Evolutionary conservation across 2,113 vertebrate species (phyloP).

Genomic region (Pavo muticus): DNA sequence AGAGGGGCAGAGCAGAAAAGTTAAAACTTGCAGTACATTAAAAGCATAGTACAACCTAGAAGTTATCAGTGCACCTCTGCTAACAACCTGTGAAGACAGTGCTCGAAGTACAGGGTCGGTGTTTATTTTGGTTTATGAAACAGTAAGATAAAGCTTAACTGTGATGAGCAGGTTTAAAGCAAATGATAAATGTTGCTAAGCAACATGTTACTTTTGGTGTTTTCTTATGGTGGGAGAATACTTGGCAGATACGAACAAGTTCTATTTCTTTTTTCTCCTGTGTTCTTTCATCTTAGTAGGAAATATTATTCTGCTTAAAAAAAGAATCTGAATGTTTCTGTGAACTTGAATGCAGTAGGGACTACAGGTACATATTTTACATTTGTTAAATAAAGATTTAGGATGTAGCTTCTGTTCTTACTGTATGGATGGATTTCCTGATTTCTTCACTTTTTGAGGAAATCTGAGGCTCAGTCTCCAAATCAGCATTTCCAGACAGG

Average conservation of each 20-base stretch:
- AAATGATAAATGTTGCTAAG: slow-evolving; percentile 67
- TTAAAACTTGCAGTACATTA: not conserved
- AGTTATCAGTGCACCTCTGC: slow-evolving; percentile 78
- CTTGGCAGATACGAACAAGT: slow-evolving; percentile 1
- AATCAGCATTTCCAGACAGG: not conserved
- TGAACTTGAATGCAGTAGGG: not conserved
- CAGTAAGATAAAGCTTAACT: slow-evolving; percentile 76
- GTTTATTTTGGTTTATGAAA: slow-evolving; percentile 83
- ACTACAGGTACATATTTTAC: not conserved
- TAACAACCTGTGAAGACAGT: slow-evolving; percentile 82
- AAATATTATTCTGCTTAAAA: not conserved
- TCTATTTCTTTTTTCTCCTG: not conserved
- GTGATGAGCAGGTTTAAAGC: slow-evolving; percentile 71
- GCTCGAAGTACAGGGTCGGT: slow-evolving; percentile 73
- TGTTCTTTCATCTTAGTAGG: slow-evolving; percentile 14
- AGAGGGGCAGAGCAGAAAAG: not conserved
- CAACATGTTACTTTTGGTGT: slow-evolving; percentile 16
- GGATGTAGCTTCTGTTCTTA: not conserved
- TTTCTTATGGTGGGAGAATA: slow-evolving; percentile 15
- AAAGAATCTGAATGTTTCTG: not conserved
- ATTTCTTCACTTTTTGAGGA: not conserved
- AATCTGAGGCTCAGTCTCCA: not conserved
- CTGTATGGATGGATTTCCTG: not conserved
- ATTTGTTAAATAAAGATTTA: not conserved
- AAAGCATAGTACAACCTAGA: slow-evolving; percentile 59